phyloP scores from a whole-genome alignment of 2,797 vertebrate species.

The Nasua narica region DNA sequence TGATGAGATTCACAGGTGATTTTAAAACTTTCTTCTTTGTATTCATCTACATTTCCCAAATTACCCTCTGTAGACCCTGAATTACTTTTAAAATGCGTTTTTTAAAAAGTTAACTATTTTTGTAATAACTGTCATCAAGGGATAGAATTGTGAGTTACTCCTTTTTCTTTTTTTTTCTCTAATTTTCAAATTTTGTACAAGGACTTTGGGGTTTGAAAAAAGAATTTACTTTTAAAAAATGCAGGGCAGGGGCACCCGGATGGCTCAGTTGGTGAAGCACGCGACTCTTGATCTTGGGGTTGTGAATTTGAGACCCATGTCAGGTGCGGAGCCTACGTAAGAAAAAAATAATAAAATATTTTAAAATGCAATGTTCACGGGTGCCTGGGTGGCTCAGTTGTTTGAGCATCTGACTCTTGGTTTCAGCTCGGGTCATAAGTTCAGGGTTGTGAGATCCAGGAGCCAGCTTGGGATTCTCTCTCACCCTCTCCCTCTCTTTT shows the following conservation, averaged over 20 bases:
- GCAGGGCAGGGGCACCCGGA: background rate
- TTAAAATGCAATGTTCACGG: background rate
- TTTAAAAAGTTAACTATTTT: background rate
- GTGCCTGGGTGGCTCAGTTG: too few species aligned
- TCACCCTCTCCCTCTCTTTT: too few species aligned
- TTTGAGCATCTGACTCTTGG: too few species aligned
- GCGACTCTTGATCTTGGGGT: background rate
- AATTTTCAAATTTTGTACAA: slow-evolving; percentile 10
- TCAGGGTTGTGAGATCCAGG: too few species aligned
- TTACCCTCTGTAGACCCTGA: background rate
- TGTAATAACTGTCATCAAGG: background rate
- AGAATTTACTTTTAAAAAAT: background rate
- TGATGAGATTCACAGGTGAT: background rate
- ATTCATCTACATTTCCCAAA: background rate
- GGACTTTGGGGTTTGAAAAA: background rate
- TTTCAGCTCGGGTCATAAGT: too few species aligned
- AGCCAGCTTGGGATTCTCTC: too few species aligned
- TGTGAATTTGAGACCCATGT: background rate
- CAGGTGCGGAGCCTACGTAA: background rate
- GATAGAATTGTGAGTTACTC: background rate
- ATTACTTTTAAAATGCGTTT: background rate
- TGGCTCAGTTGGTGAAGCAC: background rate
- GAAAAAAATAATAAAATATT: background rate
- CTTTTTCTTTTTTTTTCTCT: background rate
- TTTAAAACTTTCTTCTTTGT: background rate